phyloP scores from a whole-genome alignment of 2,888 invertebrate species.

The Temnothorax ravouxi region DNA sequence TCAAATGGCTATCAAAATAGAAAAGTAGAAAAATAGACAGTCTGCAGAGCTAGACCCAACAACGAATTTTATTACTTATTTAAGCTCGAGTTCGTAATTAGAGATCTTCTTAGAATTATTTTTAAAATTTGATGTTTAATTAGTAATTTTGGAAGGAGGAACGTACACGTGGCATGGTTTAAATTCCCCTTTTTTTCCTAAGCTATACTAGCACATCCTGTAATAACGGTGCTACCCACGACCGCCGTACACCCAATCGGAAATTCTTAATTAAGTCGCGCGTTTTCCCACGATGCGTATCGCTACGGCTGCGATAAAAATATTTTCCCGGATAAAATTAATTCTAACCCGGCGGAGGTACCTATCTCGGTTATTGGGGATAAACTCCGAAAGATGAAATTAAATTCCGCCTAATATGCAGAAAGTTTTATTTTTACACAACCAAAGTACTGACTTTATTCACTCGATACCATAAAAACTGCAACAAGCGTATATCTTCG shows the following conservation, averaged over 20 bases:
- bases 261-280: conserved; percentile 62
- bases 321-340: conserved; percentile 62
- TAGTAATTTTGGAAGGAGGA: conserved; percentile 18
- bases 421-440: conserved; percentile 60
- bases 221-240: conserved; percentile 29
- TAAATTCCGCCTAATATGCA: conserved; percentile 60
- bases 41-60: neutral
- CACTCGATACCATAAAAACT: conserved; percentile 9
- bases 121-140: conserved; percentile 23
- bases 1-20: neutral
- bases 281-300: conserved; percentile 33
- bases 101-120: neutral
- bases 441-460: conserved; percentile 4
- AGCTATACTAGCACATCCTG: conserved; percentile 1
- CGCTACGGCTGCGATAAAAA: conserved; percentile 63
- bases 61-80: neutral
- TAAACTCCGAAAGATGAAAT: conserved; percentile 65
- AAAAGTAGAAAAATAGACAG: neutral
- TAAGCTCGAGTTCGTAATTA: neutral
- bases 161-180: neutral
- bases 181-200: conserved; percentile 41
- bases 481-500: neutral
- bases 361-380: conserved; percentile 60
- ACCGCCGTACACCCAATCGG: conserved; percentile 43
- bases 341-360: conserved; percentile 57